A percentile compares a stretch with the other conserved stretches of the same genome.
phyloP scores from a whole-genome alignment of 2,888 invertebrate species.

The Gymnocheta viridis region DNA sequence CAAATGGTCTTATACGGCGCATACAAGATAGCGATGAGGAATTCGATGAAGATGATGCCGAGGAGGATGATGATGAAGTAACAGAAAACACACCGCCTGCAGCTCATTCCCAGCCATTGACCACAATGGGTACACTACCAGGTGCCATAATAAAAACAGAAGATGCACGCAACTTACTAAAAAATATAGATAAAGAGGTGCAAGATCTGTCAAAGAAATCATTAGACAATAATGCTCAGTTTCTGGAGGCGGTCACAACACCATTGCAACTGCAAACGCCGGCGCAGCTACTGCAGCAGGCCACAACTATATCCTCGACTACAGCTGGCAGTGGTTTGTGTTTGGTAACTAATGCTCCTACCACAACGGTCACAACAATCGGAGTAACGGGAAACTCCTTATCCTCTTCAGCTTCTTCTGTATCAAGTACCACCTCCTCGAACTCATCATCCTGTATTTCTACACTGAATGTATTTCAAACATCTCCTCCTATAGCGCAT shows the following conservation, averaged over 20 bases:
- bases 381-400: slow-evolving; percentile 21
- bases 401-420: slow-evolving; percentile 57
- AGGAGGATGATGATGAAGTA: slow-evolving; percentile 75
- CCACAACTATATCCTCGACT: slow-evolving; percentile 59
- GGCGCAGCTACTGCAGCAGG: slow-evolving; percentile 38
- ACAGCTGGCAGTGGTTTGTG: slow-evolving; percentile 36
- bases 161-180: slow-evolving; percentile 72
- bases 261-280: slow-evolving; percentile 26
- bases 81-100: slow-evolving; percentile 73
- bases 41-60: slow-evolving; percentile 79
- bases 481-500: slow-evolving; percentile 59
- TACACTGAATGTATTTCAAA: slow-evolving; percentile 61
- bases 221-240: slow-evolving; percentile 51
- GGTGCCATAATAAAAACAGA: slow-evolving; percentile 71
- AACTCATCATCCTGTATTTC: slow-evolving; percentile 53
- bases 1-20: slow-evolving; percentile 80
- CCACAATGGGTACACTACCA: slow-evolving; percentile 58
- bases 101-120: slow-evolving; percentile 71
- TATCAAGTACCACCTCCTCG: slow-evolving; percentile 63
- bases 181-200: slow-evolving; percentile 76
- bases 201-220: slow-evolving; percentile 78
- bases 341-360: slow-evolving; percentile 33
- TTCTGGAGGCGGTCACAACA: not conserved
- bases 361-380: not conserved
- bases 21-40: slow-evolving; percentile 81